Conservation (phyloP, 2,113 vertebrate species). For the Embiotoca jacksoni region DNA sequence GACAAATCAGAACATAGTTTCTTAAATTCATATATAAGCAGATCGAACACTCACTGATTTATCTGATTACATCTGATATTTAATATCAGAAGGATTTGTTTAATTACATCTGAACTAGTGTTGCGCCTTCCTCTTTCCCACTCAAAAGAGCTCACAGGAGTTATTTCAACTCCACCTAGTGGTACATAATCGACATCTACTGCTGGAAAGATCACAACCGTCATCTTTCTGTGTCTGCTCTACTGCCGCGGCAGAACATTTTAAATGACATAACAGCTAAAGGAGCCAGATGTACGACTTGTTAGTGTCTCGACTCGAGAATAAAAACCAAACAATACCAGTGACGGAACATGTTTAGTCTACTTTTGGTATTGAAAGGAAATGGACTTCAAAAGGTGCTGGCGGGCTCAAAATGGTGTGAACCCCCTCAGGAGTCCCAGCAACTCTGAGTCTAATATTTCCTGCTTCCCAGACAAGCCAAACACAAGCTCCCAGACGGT, state of each 20-base stretch:
- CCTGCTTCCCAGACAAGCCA: conserved; percentile 55
- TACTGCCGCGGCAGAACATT: conserved; percentile 3
- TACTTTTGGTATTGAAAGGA: conserved; percentile 55
- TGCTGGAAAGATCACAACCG: background rate
- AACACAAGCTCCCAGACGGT: conserved; percentile 50
- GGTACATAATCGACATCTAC: conserved; percentile 18
- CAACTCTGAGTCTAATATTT: conserved; percentile 52
- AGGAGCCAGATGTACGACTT: conserved; percentile 28
- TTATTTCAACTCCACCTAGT: conserved; percentile 69
- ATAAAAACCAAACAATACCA: conserved; percentile 5
- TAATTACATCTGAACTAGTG: background rate
- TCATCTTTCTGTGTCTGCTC: background rate
- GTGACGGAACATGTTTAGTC: conserved; percentile 51
- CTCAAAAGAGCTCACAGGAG: background rate
- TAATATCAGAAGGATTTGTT: background rate
- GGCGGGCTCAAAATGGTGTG: background rate
- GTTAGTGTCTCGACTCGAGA: conserved; percentile 1
- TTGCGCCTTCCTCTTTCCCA: background rate
- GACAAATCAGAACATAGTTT: background rate
- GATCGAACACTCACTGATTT: background rate
- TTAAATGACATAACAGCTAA: conserved; percentile 27
- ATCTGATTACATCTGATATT: background rate
- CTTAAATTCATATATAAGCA: background rate
- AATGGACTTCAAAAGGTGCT: conserved; percentile 40
- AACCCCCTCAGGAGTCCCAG: conserved; percentile 38